phyloP scores from a whole-genome alignment of 2,888 invertebrate species.

The Sceliomorpha sp. region DNA sequence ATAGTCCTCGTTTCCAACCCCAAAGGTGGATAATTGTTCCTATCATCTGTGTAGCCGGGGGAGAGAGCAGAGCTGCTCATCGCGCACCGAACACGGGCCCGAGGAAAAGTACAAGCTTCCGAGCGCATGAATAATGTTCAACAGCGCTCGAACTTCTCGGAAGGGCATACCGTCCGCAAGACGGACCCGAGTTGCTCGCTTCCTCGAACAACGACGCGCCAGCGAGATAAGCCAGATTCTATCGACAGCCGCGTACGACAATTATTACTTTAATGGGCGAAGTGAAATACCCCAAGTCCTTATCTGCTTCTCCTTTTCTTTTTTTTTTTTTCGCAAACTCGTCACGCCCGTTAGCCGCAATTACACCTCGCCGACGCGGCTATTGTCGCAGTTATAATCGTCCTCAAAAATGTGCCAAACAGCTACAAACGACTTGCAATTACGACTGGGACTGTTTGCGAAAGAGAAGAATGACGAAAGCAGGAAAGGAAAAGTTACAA shows the following conservation, averaged over 20 bases:
- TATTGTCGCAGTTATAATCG: too few relatives aligned
- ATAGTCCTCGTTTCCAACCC: constrained; percentile 44
- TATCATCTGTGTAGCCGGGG: constrained; percentile 35
- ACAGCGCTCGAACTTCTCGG: constrained; percentile 43
- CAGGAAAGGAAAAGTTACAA: too few relatives aligned
- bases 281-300: too few relatives aligned
- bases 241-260: constrained; percentile 35
- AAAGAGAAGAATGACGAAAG: too few relatives aligned
- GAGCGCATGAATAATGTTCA: constrained; percentile 53
- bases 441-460: too few relatives aligned
- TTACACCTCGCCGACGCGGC: too few relatives aligned
- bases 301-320: too few relatives aligned
- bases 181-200: constrained; percentile 26
- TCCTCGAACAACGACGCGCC: constrained; percentile 30
- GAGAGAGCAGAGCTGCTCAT: constrained; percentile 7
- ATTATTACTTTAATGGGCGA: constrained; percentile 28
- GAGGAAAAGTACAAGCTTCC: constrained; percentile 42
- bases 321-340: too few relatives aligned
- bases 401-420: too few relatives aligned
- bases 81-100: constrained; percentile 18
- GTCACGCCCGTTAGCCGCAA: too few relatives aligned
- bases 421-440: too few relatives aligned
- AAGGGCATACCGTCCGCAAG: constrained; percentile 44
- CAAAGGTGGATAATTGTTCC: constrained; percentile 44
- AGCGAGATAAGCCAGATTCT: constrained; percentile 41